Conservation (phyloP, 2,888 invertebrate genomes). For the Labia minor region DNA sequence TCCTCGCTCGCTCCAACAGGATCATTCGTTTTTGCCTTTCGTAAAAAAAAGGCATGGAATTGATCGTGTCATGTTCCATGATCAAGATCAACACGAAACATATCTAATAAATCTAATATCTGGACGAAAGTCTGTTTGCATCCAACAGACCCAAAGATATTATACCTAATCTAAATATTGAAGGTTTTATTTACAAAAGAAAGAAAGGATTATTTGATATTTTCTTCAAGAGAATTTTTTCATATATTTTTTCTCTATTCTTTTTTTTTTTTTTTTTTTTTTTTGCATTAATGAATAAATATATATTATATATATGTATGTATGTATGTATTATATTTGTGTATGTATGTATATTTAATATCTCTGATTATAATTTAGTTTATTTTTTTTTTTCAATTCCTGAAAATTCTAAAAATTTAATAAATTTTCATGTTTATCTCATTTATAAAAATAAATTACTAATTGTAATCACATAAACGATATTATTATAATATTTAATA, state of each 20-base stretch:
- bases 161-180: background rate
- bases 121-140: background rate
- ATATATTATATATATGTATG: no score
- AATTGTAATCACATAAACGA: background rate
- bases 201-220: background rate
- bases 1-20: background rate
- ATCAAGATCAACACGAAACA: background rate
- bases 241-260: no score
- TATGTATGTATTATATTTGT: no score
- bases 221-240: no score
- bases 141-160: background rate
- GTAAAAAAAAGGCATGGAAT: no score
- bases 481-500: no score
- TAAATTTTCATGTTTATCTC: background rate
- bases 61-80: no score
- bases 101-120: background rate
- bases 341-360: no score
- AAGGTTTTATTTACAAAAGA: constrained; percentile 2
- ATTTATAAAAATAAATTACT: background rate
- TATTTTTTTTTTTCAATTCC: background rate
- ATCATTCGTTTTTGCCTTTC: no score
- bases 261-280: background rate
- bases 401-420: background rate
- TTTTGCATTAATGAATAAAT: background rate
- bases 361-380: no score